Evolutionary conservation across 1,140 invertebrate genomes (phyloP).

Genomic region (Uloborus diversus): DNA sequence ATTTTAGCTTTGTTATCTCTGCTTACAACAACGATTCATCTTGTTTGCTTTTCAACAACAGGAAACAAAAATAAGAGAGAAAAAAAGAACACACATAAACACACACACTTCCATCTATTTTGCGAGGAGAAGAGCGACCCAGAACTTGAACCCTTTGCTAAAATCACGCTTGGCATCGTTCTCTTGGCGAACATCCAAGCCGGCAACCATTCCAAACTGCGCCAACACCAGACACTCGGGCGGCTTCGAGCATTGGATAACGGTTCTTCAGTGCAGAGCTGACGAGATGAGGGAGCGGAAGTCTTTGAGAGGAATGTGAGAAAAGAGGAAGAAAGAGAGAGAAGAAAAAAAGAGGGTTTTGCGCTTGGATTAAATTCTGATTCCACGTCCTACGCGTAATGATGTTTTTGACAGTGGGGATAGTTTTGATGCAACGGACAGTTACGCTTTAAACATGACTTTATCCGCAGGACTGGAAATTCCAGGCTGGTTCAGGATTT

Average conservation of each 20-base stretch:
- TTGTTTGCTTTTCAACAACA: background rate
- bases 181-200: slow-evolving; percentile 30
- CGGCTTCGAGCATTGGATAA: slow-evolving; percentile 9
- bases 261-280: slow-evolving; percentile 17
- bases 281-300: background rate
- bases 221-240: slow-evolving; percentile 30
- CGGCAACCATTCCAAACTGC: slow-evolving; percentile 8
- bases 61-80: slow-evolving; percentile 5
- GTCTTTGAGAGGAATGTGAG: background rate
- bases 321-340: slow-evolving; percentile 3
- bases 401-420: slow-evolving; percentile 17
- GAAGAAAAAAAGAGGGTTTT: background rate
- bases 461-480: background rate
- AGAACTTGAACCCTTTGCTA: background rate
- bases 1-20: slow-evolving; percentile 34
- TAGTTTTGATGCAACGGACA: slow-evolving; percentile 9
- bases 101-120: too few species aligned
- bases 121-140: too few species aligned
- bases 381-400: background rate
- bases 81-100: background rate
- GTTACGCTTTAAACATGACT: slow-evolving; percentile 27
- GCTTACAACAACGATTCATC: slow-evolving; percentile 2
- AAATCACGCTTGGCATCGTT: background rate
- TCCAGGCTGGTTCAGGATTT: slow-evolving; percentile 28
- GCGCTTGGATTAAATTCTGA: slow-evolving; percentile 34